phyloP scores from a whole-genome alignment of 92 coral and sea anemone species.

The Parazoanthus swiftii region DNA sequence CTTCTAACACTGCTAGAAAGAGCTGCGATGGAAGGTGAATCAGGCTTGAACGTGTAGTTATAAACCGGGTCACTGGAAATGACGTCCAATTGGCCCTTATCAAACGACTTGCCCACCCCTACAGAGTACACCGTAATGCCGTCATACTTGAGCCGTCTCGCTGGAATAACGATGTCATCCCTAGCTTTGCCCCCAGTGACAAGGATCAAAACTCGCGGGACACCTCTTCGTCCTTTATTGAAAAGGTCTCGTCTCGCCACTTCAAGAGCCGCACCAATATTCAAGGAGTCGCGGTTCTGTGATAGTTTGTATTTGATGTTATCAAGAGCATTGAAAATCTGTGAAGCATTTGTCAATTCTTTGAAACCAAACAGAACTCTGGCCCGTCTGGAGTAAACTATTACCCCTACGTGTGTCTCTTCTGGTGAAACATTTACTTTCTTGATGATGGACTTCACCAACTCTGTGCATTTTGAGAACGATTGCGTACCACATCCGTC shows the following conservation, averaged over 20 bases:
- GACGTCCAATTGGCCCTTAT: slow-evolving; percentile 48
- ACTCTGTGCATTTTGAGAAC: slow-evolving; percentile 46
- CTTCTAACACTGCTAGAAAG: slow-evolving; percentile 15
- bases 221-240: slow-evolving; percentile 50
- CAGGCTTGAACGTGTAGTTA: slow-evolving; percentile 42
- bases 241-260: slow-evolving; percentile 54
- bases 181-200: slow-evolving; percentile 65
- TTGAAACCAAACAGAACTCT: slow-evolving; percentile 56
- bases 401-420: slow-evolving; percentile 58
- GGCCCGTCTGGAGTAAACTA: slow-evolving; percentile 60
- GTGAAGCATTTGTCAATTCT: slow-evolving; percentile 36
- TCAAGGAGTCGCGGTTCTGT: slow-evolving; percentile 18
- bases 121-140: slow-evolving; percentile 58
- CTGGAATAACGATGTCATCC: slow-evolving; percentile 58
- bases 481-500: slow-evolving; percentile 62
- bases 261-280: slow-evolving; percentile 63
- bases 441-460: slow-evolving; percentile 56
- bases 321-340: slow-evolving; percentile 46
- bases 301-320: slow-evolving; percentile 44
- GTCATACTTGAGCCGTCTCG: slow-evolving; percentile 48
- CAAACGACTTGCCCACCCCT: slow-evolving; percentile 61
- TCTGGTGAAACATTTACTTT: slow-evolving; percentile 43
- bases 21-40: background rate
- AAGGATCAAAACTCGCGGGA: slow-evolving; percentile 50
- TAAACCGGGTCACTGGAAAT: slow-evolving; percentile 57